phyloP scores from a whole-genome alignment of 2,888 invertebrate genomes.

The Pheosia gnoma region DNA sequence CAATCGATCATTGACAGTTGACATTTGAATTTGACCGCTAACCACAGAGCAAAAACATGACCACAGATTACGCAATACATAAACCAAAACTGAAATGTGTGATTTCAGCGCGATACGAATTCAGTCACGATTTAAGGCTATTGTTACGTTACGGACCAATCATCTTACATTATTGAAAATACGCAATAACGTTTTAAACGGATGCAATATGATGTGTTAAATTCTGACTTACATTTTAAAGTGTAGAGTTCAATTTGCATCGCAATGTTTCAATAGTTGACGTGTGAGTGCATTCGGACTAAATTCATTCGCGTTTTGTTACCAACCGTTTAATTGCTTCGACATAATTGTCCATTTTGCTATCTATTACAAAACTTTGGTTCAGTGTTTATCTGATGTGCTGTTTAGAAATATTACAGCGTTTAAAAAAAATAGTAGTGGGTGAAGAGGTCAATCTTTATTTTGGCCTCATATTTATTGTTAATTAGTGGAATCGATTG shows the following conservation, averaged over 20 bases:
- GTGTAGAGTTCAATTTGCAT: not conserved
- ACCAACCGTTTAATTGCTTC: constrained; percentile 19
- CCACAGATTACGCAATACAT: constrained; percentile 1
- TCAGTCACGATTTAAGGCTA: constrained; percentile 7
- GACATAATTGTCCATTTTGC: constrained; percentile 19
- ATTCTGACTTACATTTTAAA: not conserved
- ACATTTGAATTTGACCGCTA: constrained; percentile 7
- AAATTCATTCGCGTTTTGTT: not conserved
- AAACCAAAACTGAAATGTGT: constrained; percentile 7
- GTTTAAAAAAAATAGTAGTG: not conserved
- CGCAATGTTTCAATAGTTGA: not conserved
- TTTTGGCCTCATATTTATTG: not conserved
- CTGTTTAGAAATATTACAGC: not conserved
- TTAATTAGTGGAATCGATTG: too few relatives aligned
- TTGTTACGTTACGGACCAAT: constrained; percentile 18
- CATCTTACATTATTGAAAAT: constrained; percentile 16
- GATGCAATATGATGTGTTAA: not conserved
- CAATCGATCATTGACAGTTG: not conserved
- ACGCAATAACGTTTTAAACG: not conserved
- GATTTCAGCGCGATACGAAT: not conserved
- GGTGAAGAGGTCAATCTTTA: not conserved
- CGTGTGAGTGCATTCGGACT: not conserved
- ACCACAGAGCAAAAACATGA: constrained; percentile 5
- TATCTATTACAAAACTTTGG: constrained; percentile 14
- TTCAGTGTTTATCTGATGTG: constrained; percentile 1